Base-by-base conservation (phyloP, 2,797 vertebrate species). In the Ibycter americanus region DNA sequence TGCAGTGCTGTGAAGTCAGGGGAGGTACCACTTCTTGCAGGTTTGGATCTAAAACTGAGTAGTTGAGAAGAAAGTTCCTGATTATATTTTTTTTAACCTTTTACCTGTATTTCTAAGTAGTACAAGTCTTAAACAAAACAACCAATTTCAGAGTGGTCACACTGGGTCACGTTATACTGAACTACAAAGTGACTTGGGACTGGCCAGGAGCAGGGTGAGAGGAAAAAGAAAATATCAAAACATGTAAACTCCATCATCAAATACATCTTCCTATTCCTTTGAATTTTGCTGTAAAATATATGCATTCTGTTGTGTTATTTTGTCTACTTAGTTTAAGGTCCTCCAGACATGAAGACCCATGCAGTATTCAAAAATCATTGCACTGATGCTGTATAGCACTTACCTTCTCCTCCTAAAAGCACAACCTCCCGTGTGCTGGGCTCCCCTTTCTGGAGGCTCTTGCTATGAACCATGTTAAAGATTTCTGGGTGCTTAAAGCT, bases 341-440 rank as follows among this genome's bases (percentile, higher is more conserved):
- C 29, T 78, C 9, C 38, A 58, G 55, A 31, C 9, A 31, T 34
- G 13, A 47, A 47, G 25, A 16, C 11, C 31, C 26, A 32, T 9
- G n/a, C 15, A 36, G 26, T 26, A 40, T 42, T 76, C 7, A 62
- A 40, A 44, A 84, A 65, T 7, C 19, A 11, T 27, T 10, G 20
- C 0, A 0, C 10, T 31, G 31, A 17, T n/a, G 11, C 25, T 91
- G 34, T 46, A 22, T 25, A 70, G 12, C 52, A 3, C 19, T 55
- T 25, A 16, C 31, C 14, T 76, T 71, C 31, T 66, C 38, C 15
- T 14, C 5, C 18, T 36, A n/a, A 83, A 83, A 38, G 32, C 7
- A 3, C 12, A 36, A 3, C 21, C 21, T 44, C 44, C 12, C 2
- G 0, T 15, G 26, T 59, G 40, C 36, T 65, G 15, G 32, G 6